phyloP scores from a whole-genome alignment of 2,888 invertebrate genomes.

The Pherbina coryleti region DNA sequence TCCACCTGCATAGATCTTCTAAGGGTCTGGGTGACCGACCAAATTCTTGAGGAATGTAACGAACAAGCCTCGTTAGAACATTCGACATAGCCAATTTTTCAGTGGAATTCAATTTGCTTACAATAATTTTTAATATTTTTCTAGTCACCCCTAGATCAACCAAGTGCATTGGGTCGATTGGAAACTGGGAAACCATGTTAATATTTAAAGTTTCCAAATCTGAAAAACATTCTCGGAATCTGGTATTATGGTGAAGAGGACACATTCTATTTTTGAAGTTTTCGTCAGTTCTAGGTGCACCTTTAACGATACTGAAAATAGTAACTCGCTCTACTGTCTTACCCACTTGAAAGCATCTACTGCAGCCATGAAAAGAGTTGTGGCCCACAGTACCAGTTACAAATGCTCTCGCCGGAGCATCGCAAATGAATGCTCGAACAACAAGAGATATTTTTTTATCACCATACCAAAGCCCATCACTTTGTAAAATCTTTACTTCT shows the following conservation, averaged over 20 bases:
- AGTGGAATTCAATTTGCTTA: neutral
- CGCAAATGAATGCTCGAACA: neutral
- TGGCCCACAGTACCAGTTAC: neutral
- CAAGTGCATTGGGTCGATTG: neutral
- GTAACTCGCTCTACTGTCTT: neutral
- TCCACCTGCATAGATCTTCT: slow-evolving; percentile 17
- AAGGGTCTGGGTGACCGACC: neutral
- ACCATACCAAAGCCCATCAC: neutral
- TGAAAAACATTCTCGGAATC: neutral
- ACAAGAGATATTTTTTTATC: neutral
- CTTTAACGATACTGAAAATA: neutral
- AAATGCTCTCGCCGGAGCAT: slow-evolving; percentile 2
- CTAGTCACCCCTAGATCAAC: neutral
- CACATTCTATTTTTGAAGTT: neutral
- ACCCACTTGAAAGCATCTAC: neutral
- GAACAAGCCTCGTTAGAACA: neutral
- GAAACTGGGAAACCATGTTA: neutral
- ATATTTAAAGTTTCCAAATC: neutral
- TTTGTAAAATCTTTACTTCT: neutral
- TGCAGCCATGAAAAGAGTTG: slow-evolving; percentile 1
- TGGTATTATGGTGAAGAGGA: no score
- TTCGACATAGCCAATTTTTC: neutral
- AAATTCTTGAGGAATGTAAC: neutral
- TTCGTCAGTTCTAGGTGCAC: neutral
- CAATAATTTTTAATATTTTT: neutral